These are phyloP conservation scores for Carposina sasakii DNA, from an alignment of 1,140 invertebrate species.

Conservation along the genomic window DNA sequence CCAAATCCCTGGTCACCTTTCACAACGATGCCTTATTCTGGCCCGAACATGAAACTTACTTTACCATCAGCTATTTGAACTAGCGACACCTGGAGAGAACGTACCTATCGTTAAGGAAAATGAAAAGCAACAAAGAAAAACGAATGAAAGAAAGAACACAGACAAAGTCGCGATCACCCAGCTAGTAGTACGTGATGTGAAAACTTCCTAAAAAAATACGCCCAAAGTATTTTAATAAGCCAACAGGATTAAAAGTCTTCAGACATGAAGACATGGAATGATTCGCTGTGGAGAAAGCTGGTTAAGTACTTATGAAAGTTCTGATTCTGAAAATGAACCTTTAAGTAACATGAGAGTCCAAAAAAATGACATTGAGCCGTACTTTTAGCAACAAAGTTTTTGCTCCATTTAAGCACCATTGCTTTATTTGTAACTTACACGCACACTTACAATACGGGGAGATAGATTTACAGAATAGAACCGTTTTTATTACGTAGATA, in stretches of 20 bases:
- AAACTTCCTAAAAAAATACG: not conserved
- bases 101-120: slow-evolving; percentile 1
- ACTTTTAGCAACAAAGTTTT: slow-evolving; percentile 10
- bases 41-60: slow-evolving; percentile 6
- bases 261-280: not conserved
- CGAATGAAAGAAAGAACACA: not conserved
- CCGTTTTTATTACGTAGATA: too few relatives aligned
- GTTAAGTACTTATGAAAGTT: not conserved
- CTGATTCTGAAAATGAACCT: slow-evolving; percentile 1
- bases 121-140: slow-evolving; percentile 1
- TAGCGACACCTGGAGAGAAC: not conserved
- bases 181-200: not conserved
- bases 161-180: not conserved
- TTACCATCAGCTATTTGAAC: slow-evolving; percentile 9
- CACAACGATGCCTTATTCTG: slow-evolving; percentile 10
- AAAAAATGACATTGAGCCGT: not conserved
- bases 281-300: not conserved
- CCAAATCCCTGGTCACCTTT: slow-evolving; percentile 8
- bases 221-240: not conserved
- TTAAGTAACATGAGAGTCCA: not conserved
- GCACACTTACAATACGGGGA: slow-evolving; percentile 14
- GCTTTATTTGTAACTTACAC: too few relatives aligned
- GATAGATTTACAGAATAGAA: slow-evolving; percentile 10
- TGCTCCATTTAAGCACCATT: too few relatives aligned
- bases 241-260: not conserved